phyloP scores from a whole-genome alignment of 2,113 vertebrate species.

The Bubo blakistoni region DNA sequence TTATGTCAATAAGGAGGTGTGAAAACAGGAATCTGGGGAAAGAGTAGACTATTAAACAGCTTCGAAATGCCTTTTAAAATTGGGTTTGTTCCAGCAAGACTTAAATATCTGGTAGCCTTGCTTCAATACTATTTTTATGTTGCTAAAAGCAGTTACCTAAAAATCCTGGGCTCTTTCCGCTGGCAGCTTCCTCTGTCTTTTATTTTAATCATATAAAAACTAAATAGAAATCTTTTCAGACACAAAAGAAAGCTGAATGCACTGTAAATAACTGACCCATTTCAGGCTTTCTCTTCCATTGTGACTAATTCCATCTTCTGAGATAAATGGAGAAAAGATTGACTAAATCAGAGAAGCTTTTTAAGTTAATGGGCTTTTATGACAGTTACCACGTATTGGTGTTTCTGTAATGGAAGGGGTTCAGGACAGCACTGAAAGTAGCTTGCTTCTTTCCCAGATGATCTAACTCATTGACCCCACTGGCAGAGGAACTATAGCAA shows the following conservation, averaged over 20 bases:
- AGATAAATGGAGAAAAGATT: constrained; percentile 4
- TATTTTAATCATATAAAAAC: constrained; percentile 1
- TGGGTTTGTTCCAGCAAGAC: not conserved
- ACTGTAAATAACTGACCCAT: constrained; percentile 38
- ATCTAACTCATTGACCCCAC: not conserved
- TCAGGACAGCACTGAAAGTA: not conserved
- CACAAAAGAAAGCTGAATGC: not conserved
- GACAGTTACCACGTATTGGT: not conserved
- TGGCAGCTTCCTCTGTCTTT: not conserved
- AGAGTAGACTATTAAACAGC: not conserved
- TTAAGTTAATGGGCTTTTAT: not conserved
- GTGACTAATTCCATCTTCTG: not conserved
- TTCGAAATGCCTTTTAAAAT: not conserved
- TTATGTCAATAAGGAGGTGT: constrained; percentile 35
- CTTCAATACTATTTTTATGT: not conserved
- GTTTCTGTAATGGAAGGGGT: not conserved
- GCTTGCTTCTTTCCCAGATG: not conserved
- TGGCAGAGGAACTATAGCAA: not conserved
- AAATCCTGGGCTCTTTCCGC: not conserved
- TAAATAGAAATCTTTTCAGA: constrained; percentile 6
- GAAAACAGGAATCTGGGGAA: constrained; percentile 37
- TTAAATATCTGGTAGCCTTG: not conserved
- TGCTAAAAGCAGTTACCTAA: constrained; percentile 17
- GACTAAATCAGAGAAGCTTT: constrained; percentile 34
- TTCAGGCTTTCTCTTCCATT: constrained; percentile 4